These are phyloP conservation scores for Noctuana brunneofusca DNA, from an alignment of 2,888 invertebrate species.

Conservation along the genomic window DNA sequence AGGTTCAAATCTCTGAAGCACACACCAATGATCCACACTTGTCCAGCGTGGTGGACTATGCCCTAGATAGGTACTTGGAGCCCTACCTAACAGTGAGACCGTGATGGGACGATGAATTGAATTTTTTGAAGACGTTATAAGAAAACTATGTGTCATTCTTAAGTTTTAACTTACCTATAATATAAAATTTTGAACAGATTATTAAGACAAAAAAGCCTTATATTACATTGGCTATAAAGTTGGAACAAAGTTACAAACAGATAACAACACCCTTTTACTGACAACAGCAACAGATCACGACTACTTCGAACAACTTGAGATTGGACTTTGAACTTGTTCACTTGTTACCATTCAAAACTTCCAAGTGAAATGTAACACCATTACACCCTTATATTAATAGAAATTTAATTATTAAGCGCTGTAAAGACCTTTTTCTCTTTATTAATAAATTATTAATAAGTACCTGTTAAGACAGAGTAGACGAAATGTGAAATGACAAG, in stretches of 20 bases:
- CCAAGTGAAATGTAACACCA: slow-evolving; percentile 8
- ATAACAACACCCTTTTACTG: slow-evolving; percentile 26
- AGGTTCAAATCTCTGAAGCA: no score
- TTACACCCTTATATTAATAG: slow-evolving; percentile 13
- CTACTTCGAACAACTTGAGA: slow-evolving; percentile 21
- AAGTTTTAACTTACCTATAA: not conserved
- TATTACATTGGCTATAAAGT: slow-evolving; percentile 12
- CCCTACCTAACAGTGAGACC: no score
- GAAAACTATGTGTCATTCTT: not conserved
- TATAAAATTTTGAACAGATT: not conserved
- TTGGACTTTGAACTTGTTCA: slow-evolving; percentile 28
- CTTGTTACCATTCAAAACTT: slow-evolving; percentile 25
- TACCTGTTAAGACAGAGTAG: no score
- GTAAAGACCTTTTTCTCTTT: not conserved
- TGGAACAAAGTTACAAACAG: slow-evolving; percentile 6
- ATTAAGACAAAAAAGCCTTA: slow-evolving; percentile 1
- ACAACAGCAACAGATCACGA: slow-evolving; percentile 27
- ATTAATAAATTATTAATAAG: no score
- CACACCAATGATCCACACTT: no score
- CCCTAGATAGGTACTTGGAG: no score
- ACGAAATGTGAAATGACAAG: no score
- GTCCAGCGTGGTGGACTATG: no score
- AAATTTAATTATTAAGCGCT: not conserved
- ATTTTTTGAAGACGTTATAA: no score
- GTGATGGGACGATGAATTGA: no score